phyloP scores from a whole-genome alignment of 2,797 vertebrate genomes.

The Nothura maculosa region DNA sequence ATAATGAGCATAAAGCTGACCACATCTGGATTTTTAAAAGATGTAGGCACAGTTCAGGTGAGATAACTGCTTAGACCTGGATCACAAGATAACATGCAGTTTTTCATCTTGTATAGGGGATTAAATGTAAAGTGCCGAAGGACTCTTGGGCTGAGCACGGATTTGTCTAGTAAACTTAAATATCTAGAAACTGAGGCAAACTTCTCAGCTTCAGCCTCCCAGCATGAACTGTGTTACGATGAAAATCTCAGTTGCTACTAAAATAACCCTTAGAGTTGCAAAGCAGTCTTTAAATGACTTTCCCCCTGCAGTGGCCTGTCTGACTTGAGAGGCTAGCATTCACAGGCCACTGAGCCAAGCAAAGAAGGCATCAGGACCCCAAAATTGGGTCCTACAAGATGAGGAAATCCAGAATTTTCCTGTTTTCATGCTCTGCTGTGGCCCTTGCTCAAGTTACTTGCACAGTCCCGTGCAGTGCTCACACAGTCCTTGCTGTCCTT shows the following conservation, averaged over 20 bases:
- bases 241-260: not conserved
- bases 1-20: not conserved
- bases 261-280: not conserved
- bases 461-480: rapidly evolving
- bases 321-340: not conserved
- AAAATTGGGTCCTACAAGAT: rapidly evolving
- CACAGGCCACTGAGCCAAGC: not conserved
- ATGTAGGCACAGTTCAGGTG: not conserved
- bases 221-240: not conserved
- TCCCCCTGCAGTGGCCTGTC: not conserved
- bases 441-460: not conserved
- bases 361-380: not conserved
- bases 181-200: not conserved
- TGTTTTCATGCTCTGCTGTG: rapidly evolving
- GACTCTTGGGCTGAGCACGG: not conserved
- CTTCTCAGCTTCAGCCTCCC: not conserved
- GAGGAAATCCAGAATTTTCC: not conserved
- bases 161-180: not conserved
- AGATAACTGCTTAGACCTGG: not conserved
- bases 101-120: not conserved
- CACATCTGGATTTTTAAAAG: not conserved
- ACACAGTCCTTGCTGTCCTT: not conserved
- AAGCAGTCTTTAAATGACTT: not conserved
- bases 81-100: not conserved
- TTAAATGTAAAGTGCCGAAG: not conserved